phyloP scores from a whole-genome alignment of 1,140 invertebrate genomes.

The Zaprionus ghesquierei region DNA sequence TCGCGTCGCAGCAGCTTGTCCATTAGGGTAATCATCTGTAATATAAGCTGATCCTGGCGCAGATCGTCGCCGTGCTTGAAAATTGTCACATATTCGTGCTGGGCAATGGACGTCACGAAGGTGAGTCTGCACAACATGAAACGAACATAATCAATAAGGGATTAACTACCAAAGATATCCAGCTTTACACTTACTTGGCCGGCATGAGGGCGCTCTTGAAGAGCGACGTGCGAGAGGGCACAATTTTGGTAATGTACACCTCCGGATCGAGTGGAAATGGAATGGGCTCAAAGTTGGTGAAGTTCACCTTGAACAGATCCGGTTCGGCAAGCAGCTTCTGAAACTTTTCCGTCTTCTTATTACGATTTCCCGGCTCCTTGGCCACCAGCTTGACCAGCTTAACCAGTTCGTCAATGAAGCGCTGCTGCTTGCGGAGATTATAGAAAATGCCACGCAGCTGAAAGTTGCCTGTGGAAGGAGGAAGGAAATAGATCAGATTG shows the following conservation, averaged over 20 bases:
- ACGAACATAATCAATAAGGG: background rate
- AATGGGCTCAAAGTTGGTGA: slow-evolving; percentile 95
- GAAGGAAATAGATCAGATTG: background rate
- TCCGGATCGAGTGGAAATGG: slow-evolving; percentile 97
- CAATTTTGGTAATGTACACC: slow-evolving; percentile 94
- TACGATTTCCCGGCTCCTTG: slow-evolving; percentile 94
- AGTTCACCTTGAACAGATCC: slow-evolving; percentile 93
- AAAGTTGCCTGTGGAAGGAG: slow-evolving; percentile 56
- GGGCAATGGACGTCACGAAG: slow-evolving; percentile 89
- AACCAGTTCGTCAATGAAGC: slow-evolving; percentile 95
- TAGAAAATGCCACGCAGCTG: slow-evolving; percentile 86
- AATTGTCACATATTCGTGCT: slow-evolving; percentile 96
- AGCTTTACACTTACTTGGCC: slow-evolving; percentile 85
- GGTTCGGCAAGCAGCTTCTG: slow-evolving; percentile 92
- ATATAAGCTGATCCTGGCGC: slow-evolving; percentile 98
- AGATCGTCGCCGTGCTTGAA: slow-evolving; percentile 99
- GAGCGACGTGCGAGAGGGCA: slow-evolving; percentile 93
- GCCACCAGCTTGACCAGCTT: slow-evolving; percentile 95
- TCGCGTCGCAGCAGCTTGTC: slow-evolving; percentile 96
- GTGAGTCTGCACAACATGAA: slow-evolving; percentile 85
- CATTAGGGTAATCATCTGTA: slow-evolving; percentile 99
- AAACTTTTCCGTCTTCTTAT: slow-evolving; percentile 95
- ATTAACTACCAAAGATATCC: background rate
- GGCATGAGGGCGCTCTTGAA: slow-evolving; percentile 99
- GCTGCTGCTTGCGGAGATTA: slow-evolving; percentile 91